A percentile compares a stretch with the other conserved stretches of the same genome.
These are phyloP conservation scores for Cairina moschata DNA, from an alignment of 2,113 vertebrate genomes.

Conservation along the genomic window DNA sequence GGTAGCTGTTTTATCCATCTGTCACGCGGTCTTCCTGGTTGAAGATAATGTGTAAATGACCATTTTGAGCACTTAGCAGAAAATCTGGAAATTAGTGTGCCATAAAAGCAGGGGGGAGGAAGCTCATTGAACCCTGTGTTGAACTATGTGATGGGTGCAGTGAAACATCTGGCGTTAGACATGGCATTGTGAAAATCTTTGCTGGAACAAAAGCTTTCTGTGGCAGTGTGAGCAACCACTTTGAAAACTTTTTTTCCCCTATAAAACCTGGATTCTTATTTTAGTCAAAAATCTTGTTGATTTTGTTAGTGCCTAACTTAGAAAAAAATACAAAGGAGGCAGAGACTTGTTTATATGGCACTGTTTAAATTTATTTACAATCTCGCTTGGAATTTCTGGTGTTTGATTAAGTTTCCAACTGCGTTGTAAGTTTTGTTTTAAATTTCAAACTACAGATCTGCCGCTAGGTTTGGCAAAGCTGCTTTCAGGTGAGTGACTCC, in stretches of 20 bases:
- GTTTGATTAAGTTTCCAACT: neutral
- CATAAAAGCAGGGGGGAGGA: neutral
- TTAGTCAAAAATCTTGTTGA: neutral
- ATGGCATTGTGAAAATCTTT: neutral
- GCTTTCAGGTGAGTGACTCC: conserved; percentile 81
- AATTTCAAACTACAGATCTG: conserved; percentile 75
- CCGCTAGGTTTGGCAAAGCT: conserved; percentile 79
- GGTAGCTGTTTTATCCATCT: neutral
- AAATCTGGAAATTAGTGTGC: neutral
- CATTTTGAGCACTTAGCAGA: neutral
- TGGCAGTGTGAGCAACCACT: neutral
- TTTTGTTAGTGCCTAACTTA: neutral
- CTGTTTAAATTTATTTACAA: neutral
- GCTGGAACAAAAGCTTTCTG: neutral
- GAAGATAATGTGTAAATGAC: neutral
- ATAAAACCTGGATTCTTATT: neutral
- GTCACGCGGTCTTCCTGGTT: neutral
- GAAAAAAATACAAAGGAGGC: neutral
- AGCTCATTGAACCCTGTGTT: neutral
- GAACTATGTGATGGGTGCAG: neutral
- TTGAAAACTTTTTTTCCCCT: neutral
- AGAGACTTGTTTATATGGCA: neutral
- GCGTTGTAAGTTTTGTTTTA: conserved; percentile 65
- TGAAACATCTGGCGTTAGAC: neutral
- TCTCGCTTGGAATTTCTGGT: neutral